phyloP scores from a whole-genome alignment of 2,797 vertebrate genomes.

The Acrocephalus scirpaceus region DNA sequence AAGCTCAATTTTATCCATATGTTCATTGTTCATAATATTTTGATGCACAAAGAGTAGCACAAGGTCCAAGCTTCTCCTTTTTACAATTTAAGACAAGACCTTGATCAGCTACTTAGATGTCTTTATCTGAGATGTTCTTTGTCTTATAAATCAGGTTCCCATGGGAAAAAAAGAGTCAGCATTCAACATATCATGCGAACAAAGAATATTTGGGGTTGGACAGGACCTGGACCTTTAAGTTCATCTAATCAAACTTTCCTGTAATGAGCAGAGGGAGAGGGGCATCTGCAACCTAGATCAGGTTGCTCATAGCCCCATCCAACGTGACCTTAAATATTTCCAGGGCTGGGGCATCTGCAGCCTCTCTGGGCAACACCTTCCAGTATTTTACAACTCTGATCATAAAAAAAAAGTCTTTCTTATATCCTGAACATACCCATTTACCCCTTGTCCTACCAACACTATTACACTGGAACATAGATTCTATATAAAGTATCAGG shows the following conservation, averaged over 20 bases:
- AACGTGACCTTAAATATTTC: not conserved
- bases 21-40: not conserved
- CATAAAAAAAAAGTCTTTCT: not conserved
- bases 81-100: not conserved
- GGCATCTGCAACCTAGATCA: not conserved
- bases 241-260: not conserved
- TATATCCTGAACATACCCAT: not conserved
- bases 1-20: not conserved
- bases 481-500: not conserved
- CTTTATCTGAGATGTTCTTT: not conserved
- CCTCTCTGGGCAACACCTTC: not conserved
- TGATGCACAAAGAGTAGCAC: not conserved
- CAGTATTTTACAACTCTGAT: not conserved
- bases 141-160: not conserved
- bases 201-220: not conserved
- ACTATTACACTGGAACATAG: not conserved
- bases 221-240: not conserved
- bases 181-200: not conserved
- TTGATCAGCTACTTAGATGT: not conserved
- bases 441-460: not conserved
- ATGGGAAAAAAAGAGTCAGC: not conserved
- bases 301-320: rapidly evolving
- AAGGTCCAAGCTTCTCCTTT: not conserved
- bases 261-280: too few species aligned
- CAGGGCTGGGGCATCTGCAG: not conserved